A percentile compares a stretch with the other conserved stretches of the same genome.
Evolutionary conservation across 2,888 invertebrate species (phyloP).

Genomic region (Heliconius erato): DNA sequence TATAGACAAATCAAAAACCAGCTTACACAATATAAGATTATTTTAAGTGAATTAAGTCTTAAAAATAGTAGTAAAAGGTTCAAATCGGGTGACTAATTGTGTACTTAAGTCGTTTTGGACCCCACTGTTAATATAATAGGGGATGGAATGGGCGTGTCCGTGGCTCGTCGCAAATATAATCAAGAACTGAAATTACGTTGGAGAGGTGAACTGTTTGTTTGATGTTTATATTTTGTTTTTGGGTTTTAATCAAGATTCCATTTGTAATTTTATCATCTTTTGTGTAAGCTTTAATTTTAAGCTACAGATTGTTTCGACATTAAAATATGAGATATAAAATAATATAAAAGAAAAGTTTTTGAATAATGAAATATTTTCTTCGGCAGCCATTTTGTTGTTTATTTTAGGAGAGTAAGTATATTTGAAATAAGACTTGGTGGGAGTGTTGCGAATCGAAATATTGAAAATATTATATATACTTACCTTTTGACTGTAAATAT

Average conservation of each 20-base stretch:
- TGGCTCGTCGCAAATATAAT: conserved; percentile 84
- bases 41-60: conserved; percentile 48
- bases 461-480: neutral
- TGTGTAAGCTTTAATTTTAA: conserved; percentile 26
- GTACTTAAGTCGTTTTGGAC: conserved; percentile 62
- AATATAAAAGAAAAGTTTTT: conserved; percentile 22
- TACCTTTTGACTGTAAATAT: neutral
- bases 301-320: conserved; percentile 20
- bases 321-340: conserved; percentile 23
- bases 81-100: conserved; percentile 52
- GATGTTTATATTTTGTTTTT: conserved; percentile 36
- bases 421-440: conserved; percentile 1
- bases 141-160: conserved; percentile 83
- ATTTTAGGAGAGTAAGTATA: conserved; percentile 11
- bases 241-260: conserved; percentile 35
- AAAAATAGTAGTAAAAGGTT: conserved; percentile 47
- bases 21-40: conserved; percentile 61
- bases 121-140: conserved; percentile 74
- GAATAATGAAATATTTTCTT: conserved; percentile 20
- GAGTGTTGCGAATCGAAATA: neutral
- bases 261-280: conserved; percentile 36
- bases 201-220: conserved; percentile 55
- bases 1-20: conserved; percentile 79
- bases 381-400: neutral
- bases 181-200: conserved; percentile 67